Conservation (phyloP, 1,140 invertebrate species). For the Zaprionus gabonicus region DNA sequence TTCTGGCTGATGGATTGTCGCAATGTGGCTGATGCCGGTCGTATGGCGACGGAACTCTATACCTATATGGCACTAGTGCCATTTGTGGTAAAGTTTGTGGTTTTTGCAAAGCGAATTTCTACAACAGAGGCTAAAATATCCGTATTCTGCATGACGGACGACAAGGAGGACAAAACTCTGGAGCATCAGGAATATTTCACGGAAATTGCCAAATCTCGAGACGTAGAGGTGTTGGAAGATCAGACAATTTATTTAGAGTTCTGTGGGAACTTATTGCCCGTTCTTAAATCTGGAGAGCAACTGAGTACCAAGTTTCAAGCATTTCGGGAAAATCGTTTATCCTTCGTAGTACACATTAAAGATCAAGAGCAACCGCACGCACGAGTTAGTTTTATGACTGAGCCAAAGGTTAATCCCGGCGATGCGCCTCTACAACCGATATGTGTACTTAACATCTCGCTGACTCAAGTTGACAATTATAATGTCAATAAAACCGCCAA, state of each 20-base stretch:
- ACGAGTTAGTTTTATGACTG: constrained; percentile 97
- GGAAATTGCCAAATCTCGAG: constrained; percentile 98
- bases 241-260: constrained; percentile 98
- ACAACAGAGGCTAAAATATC: constrained; percentile 95
- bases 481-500: neutral
- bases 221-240: constrained; percentile 98
- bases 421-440: constrained; percentile 97
- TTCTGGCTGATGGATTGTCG: constrained; percentile 99
- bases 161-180: constrained; percentile 98
- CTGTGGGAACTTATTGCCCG: constrained; percentile 97
- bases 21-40: constrained; percentile 97
- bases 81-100: constrained; percentile 97
- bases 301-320: constrained; percentile 96
- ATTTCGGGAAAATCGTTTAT: constrained; percentile 98
- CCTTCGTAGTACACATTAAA: constrained; percentile 96
- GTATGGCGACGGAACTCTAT: constrained; percentile 99
- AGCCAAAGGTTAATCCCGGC: constrained; percentile 94
- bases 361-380: constrained; percentile 92
- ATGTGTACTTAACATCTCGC: constrained; percentile 98
- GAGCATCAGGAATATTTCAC: constrained; percentile 98
- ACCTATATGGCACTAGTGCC: constrained; percentile 96
- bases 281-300: constrained; percentile 98
- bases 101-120: constrained; percentile 98
- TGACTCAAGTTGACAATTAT: constrained; percentile 79
- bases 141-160: constrained; percentile 99